Percentiles rank a stretch among this genome's conserved stretches.
Evolutionary conservation across 2,113 vertebrate genomes (phyloP).

Genomic region (Dermatemys mawii): DNA sequence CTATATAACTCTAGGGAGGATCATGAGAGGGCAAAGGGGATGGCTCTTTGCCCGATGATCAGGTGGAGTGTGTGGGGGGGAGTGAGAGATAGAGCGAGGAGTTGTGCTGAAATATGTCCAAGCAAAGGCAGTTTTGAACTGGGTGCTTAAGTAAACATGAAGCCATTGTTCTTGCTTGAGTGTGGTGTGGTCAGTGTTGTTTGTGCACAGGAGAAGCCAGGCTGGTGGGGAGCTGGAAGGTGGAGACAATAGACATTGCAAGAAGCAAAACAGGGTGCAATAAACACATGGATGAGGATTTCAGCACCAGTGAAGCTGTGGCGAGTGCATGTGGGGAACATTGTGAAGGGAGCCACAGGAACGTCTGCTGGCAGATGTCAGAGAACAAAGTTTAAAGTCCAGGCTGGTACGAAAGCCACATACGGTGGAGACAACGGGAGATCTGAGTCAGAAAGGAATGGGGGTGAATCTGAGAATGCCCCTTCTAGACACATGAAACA

Average conservation of each 20-base stretch:
- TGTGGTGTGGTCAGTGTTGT: not conserved
- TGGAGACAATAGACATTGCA: not conserved
- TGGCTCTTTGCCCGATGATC: accelerated
- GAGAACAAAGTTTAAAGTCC: not conserved
- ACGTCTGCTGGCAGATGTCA: too few species aligned
- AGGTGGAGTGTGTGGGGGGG: not conserved
- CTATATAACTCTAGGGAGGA: not conserved
- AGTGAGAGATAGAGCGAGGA: not conserved
- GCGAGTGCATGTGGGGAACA: not conserved
- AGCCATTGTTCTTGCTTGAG: not conserved
- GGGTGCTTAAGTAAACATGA: not conserved
- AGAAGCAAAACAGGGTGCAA: not conserved
- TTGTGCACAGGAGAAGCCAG: not conserved
- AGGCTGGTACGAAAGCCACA: not conserved
- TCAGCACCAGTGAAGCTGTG: not conserved
- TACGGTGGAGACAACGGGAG: not conserved
- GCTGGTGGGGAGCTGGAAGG: not conserved
- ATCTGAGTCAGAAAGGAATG: not conserved
- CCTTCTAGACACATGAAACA: accelerated
- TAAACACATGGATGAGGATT: not conserved
- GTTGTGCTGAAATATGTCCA: not conserved
- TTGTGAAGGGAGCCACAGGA: not conserved
- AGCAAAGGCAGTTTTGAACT: not conserved
- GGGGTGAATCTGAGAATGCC: not conserved
- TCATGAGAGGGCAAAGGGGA: accelerated